Percentiles rank a stretch among this genome's conserved stretches.
Evolutionary conservation across 1,140 invertebrate genomes (phyloP).

Genomic region (Drosophila insularis): DNA sequence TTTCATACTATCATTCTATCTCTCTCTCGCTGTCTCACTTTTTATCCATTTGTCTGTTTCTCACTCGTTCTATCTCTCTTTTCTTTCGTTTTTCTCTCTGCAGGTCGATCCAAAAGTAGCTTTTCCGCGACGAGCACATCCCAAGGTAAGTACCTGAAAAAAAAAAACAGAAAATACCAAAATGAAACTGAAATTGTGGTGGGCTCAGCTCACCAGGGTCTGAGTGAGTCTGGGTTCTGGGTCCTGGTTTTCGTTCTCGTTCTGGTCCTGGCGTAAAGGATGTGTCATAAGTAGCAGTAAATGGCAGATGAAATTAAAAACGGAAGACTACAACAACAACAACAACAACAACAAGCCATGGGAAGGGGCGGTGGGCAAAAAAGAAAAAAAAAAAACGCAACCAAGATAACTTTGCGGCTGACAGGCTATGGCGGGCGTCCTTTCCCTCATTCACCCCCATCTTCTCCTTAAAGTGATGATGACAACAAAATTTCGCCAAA

Average conservation of each 20-base stretch:
- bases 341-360: slow-evolving; percentile 13
- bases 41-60: not conserved
- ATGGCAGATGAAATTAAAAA: slow-evolving; percentile 81
- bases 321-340: slow-evolving; percentile 62
- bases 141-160: slow-evolving; percentile 91
- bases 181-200: slow-evolving; percentile 28
- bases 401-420: slow-evolving; percentile 75
- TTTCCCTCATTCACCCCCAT: slow-evolving; percentile 1
- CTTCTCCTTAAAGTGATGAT: slow-evolving; percentile 70
- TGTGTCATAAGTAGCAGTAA: slow-evolving; percentile 80
- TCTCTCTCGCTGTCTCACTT: not conserved
- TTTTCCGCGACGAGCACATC: slow-evolving; percentile 99
- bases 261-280: slow-evolving; percentile 49
- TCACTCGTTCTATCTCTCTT: not conserved
- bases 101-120: slow-evolving; percentile 99
- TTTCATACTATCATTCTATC: slow-evolving; percentile 7
- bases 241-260: not conserved
- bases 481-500: slow-evolving; percentile 78
- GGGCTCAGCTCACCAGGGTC: not conserved
- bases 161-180: slow-evolving; percentile 25
- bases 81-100: slow-evolving; percentile 66
- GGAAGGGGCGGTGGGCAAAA: not conserved
- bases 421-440: slow-evolving; percentile 52
- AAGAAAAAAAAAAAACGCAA: not conserved
- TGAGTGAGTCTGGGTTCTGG: slow-evolving; percentile 3